Evolutionary conservation across 2,113 vertebrate species (phyloP).

Genomic region (Chloropsis hardwickii): DNA sequence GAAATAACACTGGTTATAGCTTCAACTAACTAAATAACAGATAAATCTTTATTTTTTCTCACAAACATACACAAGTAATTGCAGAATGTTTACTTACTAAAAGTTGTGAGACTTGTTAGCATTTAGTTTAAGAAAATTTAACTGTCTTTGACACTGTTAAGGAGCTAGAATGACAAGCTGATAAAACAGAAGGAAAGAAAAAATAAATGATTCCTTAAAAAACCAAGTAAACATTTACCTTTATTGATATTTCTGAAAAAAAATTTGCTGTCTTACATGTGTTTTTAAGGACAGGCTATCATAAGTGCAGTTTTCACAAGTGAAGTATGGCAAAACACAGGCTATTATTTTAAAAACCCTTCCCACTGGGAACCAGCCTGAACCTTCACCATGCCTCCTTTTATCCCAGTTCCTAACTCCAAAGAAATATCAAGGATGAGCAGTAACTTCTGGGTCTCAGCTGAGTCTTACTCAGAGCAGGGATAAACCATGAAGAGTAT

Average conservation of each 20-base stretch:
- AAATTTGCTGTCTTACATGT: not conserved
- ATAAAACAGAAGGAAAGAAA: slow-evolving; percentile 30
- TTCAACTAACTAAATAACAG: not conserved
- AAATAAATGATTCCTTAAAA: not conserved
- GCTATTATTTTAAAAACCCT: not conserved
- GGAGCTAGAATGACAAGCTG: not conserved
- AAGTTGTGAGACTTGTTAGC: not conserved
- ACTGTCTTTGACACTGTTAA: not conserved
- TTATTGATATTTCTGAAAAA: not conserved
- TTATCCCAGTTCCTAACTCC: not conserved
- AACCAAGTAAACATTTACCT: not conserved
- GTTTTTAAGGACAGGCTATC: not conserved
- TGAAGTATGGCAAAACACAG: not conserved
- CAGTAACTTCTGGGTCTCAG: not conserved
- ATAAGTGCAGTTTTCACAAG: not conserved
- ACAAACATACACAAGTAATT: not conserved
- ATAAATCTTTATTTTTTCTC: not conserved
- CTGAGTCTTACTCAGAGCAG: not conserved
- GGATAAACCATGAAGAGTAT: not conserved
- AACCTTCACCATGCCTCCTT: not conserved
- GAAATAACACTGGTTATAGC: not conserved
- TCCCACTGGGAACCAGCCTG: not conserved
- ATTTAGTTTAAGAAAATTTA: not conserved
- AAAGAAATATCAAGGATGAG: not conserved
- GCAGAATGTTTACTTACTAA: not conserved